phyloP scores from a whole-genome alignment of 2,797 vertebrate species.

The Lophius americanus region DNA sequence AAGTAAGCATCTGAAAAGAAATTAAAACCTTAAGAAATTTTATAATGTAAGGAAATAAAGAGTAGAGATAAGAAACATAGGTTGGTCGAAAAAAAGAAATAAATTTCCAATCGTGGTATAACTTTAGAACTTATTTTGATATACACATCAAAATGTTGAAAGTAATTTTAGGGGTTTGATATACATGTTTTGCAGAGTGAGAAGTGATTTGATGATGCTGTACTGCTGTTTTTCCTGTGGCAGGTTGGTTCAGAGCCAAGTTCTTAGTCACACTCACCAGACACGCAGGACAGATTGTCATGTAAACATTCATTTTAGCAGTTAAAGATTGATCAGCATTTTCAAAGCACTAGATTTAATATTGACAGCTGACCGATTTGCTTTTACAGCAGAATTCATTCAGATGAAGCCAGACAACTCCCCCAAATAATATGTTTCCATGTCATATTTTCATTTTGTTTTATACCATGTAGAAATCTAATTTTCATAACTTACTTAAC shows the following conservation, averaged over 20 bases:
- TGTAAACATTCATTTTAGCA: slow-evolving; percentile 2
- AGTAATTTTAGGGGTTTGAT: neutral
- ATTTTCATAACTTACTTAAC: too few species aligned
- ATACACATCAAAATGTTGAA: neutral
- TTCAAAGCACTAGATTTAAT: neutral
- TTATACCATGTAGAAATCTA: too few species aligned
- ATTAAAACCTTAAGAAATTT: too few species aligned
- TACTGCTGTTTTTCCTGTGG: neutral
- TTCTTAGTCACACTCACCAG: slow-evolving; percentile 11
- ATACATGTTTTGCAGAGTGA: neutral
- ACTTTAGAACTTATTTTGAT: neutral
- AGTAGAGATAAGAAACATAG: neutral
- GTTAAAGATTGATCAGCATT: neutral
- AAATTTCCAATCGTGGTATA: too few species aligned
- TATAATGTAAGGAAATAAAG: too few species aligned
- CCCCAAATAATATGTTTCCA: neutral
- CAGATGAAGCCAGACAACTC: neutral
- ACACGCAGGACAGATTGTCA: neutral
- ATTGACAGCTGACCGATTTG: neutral
- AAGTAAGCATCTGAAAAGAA: too few species aligned
- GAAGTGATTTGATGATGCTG: neutral
- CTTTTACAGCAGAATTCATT: slow-evolving; percentile 19
- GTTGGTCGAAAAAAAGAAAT: too few species aligned
- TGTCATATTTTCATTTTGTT: too few species aligned
- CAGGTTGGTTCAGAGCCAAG: slow-evolving; percentile 6